Evolutionary conservation across 2,888 invertebrate species (phyloP).

Genomic region (Brachyptera putata): DNA sequence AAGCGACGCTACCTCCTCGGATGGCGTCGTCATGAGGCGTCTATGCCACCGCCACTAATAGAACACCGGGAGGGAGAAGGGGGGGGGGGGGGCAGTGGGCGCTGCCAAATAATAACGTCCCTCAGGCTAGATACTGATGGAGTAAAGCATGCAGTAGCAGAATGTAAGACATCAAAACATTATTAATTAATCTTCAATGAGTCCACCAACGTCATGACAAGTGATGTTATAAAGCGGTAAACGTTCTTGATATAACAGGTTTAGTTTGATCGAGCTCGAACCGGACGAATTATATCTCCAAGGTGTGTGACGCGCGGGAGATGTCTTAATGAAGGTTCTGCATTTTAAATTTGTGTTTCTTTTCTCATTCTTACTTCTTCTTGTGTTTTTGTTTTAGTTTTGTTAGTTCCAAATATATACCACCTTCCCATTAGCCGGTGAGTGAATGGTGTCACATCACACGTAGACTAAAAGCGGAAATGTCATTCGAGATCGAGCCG

Average conservation of each 20-base stretch:
- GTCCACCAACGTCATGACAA: background rate
- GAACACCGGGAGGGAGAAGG: background rate
- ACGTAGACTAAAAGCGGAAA: slow-evolving; percentile 7
- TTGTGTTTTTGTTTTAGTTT: background rate
- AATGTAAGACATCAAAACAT: background rate
- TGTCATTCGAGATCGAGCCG: background rate
- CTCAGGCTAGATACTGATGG: background rate
- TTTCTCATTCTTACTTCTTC: background rate
- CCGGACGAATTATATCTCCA: too few species aligned
- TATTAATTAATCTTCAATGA: background rate
- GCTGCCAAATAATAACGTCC: background rate
- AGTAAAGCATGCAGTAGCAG: background rate
- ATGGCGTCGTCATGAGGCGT: background rate
- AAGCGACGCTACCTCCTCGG: background rate
- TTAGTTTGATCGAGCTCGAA: background rate
- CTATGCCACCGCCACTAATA: background rate
- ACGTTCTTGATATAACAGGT: background rate
- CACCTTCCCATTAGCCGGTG: background rate
- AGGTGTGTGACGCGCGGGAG: too few species aligned
- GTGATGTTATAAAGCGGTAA: background rate
- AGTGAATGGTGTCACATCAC: slow-evolving; percentile 3
- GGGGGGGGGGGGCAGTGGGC: background rate
- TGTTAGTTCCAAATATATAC: slow-evolving; percentile 2
- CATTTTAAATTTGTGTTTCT: background rate
- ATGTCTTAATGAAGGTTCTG: too few species aligned